Evolutionary conservation across 2,888 invertebrate species (phyloP).

Genomic region (Drosophila lutescens): DNA sequence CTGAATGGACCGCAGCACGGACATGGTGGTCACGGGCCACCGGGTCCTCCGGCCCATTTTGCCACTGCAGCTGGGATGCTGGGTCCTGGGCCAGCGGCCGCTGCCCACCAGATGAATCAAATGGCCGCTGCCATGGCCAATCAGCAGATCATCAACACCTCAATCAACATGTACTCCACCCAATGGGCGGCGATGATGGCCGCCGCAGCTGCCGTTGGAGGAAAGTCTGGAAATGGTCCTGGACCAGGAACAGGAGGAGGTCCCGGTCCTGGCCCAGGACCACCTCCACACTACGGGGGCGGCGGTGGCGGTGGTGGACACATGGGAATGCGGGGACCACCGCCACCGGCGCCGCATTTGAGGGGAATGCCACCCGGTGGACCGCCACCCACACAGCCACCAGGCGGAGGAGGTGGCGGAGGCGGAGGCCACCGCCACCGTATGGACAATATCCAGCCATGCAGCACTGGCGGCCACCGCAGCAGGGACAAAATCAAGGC

Average conservation of each 20-base stretch:
- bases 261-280: conserved; percentile 58
- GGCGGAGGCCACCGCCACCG: conserved; percentile 68
- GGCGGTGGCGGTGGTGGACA: conserved; percentile 42
- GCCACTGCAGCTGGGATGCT: conserved; percentile 63
- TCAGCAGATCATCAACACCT: conserved; percentile 61
- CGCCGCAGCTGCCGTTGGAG: conserved; percentile 60
- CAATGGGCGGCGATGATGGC: conserved; percentile 80
- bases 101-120: conserved; percentile 78
- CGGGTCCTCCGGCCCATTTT: conserved; percentile 60
- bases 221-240: conserved; percentile 63
- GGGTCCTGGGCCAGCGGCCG: conserved; percentile 58
- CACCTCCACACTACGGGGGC: conserved; percentile 62
- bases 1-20: conserved; percentile 62
- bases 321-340: conserved; percentile 76
- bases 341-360: conserved; percentile 78
- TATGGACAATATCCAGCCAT: conserved; percentile 82
- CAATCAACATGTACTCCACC: conserved; percentile 78
- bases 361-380: conserved; percentile 69
- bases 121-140: conserved; percentile 71
- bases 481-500: conserved; percentile 39
- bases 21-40: conserved; percentile 43
- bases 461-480: conserved; percentile 82
- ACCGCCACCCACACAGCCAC: conserved; percentile 63
- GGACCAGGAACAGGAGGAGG: conserved; percentile 60
- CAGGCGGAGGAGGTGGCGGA: conserved; percentile 32